A percentile compares a stretch with the other conserved stretches of the same genome.
Conservation (phyloP, 2,797 vertebrate species). For the Kryptopterus vitreolus region DNA sequence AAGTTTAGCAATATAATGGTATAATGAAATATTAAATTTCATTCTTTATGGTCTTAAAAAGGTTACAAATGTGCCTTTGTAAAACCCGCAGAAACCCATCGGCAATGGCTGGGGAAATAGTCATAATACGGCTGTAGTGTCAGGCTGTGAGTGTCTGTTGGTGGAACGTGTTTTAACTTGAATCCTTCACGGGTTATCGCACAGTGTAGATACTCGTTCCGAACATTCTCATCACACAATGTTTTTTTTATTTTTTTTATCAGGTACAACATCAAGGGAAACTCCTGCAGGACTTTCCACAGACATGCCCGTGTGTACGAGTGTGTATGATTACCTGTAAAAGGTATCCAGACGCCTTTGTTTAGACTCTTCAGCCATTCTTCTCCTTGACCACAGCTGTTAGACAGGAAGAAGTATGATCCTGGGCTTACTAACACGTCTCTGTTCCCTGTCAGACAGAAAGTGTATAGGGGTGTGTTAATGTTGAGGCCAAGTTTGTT, state of each 20-base stretch:
- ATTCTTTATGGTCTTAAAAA: too few relatives aligned
- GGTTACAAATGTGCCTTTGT: too few relatives aligned
- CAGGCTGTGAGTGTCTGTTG: constrained; percentile 23
- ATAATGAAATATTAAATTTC: too few relatives aligned
- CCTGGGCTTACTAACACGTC: constrained; percentile 78
- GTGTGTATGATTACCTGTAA: constrained; percentile 68
- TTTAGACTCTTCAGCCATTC: constrained; percentile 80
- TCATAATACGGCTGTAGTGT: constrained; percentile 5
- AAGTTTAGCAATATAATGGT: too few relatives aligned
- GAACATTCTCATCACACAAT: neutral
- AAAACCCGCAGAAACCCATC: neutral
- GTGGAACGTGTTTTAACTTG: constrained; percentile 26
- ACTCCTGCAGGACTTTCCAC: constrained; percentile 31
- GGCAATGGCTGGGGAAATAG: constrained; percentile 36
- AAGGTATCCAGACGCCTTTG: constrained; percentile 79
- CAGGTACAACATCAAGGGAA: neutral
- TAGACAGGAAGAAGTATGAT: constrained; percentile 80
- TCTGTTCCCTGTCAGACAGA: constrained; percentile 69
- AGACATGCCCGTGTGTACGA: neutral
- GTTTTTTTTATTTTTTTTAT: constrained; percentile 8
- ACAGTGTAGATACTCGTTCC: neutral
- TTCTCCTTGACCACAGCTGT: constrained; percentile 78
- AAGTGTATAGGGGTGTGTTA: neutral
- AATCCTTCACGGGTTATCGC: neutral
- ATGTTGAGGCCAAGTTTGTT: neutral